A percentile compares a stretch with the other conserved stretches of the same genome.
Conservation (phyloP, 2,113 vertebrate genomes). For the Polypterus bichir region DNA sequence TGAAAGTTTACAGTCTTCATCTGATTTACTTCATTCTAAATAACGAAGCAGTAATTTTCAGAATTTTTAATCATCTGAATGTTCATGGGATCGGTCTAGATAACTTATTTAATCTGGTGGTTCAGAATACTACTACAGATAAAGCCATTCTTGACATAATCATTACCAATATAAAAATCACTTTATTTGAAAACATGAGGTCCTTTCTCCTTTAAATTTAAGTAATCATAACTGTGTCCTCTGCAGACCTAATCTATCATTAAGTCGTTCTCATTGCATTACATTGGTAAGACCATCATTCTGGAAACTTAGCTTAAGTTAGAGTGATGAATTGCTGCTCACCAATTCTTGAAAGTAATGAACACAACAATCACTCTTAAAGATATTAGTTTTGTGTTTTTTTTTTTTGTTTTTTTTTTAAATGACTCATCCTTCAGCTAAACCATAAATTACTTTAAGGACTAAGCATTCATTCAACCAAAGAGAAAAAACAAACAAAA, state of each 20-base stretch:
- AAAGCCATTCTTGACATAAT: slow-evolving; percentile 10
- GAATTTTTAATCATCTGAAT: no score
- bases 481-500: slow-evolving; percentile 7
- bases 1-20: slow-evolving; percentile 8
- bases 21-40: slow-evolving; percentile 4
- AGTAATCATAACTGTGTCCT: slow-evolving; percentile 9
- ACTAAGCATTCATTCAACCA: not conserved
- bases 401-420: no score
- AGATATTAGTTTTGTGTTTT: no score
- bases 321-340: slow-evolving; percentile 10
- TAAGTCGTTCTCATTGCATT: not conserved
- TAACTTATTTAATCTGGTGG: slow-evolving; percentile 3
- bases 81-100: slow-evolving; percentile 1
- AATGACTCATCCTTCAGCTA: slow-evolving; percentile 5
- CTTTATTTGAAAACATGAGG: slow-evolving; percentile 4
- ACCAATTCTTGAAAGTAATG: slow-evolving; percentile 9
- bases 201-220: slow-evolving; percentile 3
- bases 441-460: not conserved
- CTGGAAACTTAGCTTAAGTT: not conserved
- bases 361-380: not conserved
- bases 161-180: slow-evolving; percentile 6
- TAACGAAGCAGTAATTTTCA: not conserved
- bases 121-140: slow-evolving; percentile 10
- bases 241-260: not conserved
- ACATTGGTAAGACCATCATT: not conserved